These are phyloP conservation scores for Anser cygnoides DNA, from an alignment of 2,113 vertebrate species.

Conservation along the genomic window DNA sequence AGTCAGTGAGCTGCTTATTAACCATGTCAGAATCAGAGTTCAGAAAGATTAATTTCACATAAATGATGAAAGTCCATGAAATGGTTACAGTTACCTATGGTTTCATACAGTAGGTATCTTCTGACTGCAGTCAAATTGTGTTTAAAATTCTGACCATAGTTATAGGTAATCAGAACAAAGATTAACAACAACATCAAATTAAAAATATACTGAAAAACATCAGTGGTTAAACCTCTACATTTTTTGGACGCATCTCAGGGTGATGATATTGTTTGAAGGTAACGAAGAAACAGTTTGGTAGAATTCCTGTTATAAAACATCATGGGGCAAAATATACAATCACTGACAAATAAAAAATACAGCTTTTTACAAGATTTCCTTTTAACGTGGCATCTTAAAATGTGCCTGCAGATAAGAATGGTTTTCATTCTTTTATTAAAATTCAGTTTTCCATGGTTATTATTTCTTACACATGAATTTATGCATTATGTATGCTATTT, in stretches of 20 bases:
- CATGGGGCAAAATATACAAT: conserved; percentile 44
- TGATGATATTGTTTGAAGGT: background rate
- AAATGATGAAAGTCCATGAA: conserved; percentile 54
- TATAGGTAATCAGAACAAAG: conserved; percentile 59
- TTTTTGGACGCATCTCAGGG: conserved; percentile 20
- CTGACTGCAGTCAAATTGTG: conserved; percentile 19
- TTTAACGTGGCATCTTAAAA: conserved; percentile 67
- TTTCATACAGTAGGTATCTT: conserved; percentile 51
- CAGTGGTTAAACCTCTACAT: conserved; percentile 15
- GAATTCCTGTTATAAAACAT: conserved; percentile 27
- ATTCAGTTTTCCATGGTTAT: conserved; percentile 31
- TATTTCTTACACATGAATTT: conserved; percentile 21
- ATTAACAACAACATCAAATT: conserved; percentile 19
- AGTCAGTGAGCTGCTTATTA: conserved; percentile 66
- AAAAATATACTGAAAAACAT: conserved; percentile 46
- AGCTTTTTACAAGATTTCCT: conserved; percentile 47
- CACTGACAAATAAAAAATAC: conserved; percentile 46
- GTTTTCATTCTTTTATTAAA: background rate
- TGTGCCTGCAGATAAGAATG: conserved; percentile 27
- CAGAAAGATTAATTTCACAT: conserved; percentile 54
- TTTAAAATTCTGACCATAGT: conserved; percentile 54
- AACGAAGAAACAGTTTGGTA: background rate
- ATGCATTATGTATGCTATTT: conserved; percentile 7
- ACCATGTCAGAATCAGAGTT: conserved; percentile 48
- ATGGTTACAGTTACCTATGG: conserved; percentile 54